Percentiles rank a stretch among this genome's conserved stretches.
These are phyloP conservation scores for Aythya baeri DNA, from an alignment of 2,113 vertebrate genomes.

Conservation along the genomic window DNA sequence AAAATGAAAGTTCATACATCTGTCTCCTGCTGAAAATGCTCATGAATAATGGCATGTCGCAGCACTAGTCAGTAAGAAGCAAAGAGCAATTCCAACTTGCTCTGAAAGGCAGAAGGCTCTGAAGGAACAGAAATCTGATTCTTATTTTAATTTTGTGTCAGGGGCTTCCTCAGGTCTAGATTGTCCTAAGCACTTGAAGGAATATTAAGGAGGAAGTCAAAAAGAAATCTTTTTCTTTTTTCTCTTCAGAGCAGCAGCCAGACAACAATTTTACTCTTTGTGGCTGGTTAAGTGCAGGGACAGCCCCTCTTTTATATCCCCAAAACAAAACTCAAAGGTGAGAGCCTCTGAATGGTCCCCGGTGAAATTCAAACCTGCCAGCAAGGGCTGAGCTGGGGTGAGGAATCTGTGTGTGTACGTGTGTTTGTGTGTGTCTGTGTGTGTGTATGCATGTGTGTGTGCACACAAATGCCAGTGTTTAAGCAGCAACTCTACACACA, in stretches of 20 bases:
- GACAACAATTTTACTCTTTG: background rate
- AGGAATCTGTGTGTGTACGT: fast-evolving
- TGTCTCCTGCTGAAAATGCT: slow-evolving; percentile 35
- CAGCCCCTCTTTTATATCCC: background rate
- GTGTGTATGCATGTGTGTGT: too few relatives aligned
- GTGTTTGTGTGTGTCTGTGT: too few relatives aligned
- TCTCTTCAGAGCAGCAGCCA: background rate
- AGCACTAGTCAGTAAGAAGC: background rate
- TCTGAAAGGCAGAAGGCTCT: background rate
- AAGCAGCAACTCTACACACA: background rate
- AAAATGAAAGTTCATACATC: slow-evolving; percentile 21
- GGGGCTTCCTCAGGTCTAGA: background rate
- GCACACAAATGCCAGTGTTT: too few relatives aligned
- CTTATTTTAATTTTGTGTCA: background rate
- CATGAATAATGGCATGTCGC: background rate
- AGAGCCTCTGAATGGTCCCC: background rate
- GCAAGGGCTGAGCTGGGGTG: fast-evolving
- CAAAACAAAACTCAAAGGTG: background rate
- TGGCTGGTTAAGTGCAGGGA: background rate
- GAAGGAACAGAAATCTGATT: background rate
- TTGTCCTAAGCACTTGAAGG: background rate
- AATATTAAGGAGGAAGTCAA: background rate
- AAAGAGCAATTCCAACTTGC: background rate
- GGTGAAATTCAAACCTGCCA: background rate
- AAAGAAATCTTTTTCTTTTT: background rate